These are phyloP conservation scores for Drosophila algonquin DNA, from an alignment of 2,888 invertebrate species.

Conservation along the genomic window DNA sequence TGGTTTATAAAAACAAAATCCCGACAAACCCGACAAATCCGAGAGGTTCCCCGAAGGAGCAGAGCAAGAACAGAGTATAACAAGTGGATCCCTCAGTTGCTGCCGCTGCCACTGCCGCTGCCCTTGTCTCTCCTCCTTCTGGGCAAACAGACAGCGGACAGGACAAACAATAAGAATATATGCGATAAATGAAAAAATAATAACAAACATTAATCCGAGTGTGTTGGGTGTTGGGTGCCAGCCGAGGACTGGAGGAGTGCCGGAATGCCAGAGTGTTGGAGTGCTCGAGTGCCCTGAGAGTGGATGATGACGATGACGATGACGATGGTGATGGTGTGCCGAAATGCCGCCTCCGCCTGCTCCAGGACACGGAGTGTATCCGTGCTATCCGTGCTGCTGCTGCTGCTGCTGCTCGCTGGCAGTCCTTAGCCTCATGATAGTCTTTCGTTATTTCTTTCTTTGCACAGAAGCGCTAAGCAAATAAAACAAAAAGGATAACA, in stretches of 20 bases:
- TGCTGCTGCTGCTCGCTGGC: slow-evolving; percentile 18
- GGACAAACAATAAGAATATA: slow-evolving; percentile 51
- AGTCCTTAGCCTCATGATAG: slow-evolving; percentile 64
- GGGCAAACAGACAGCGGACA: slow-evolving; percentile 40
- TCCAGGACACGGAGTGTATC: slow-evolving; percentile 25
- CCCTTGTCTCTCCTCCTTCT: slow-evolving; percentile 22
- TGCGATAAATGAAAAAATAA: slow-evolving; percentile 75
- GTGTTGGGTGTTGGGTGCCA: slow-evolving; percentile 27
- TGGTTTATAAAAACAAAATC: slow-evolving; percentile 48
- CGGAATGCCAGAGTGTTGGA: slow-evolving; percentile 27
- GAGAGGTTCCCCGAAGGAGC: slow-evolving; percentile 28
- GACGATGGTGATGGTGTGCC: slow-evolving; percentile 45
- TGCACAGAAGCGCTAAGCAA: slow-evolving; percentile 80
- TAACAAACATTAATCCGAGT: slow-evolving; percentile 70
- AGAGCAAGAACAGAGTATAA: slow-evolving; percentile 21
- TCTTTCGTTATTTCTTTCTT: slow-evolving; percentile 61
- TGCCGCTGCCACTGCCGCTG: slow-evolving; percentile 17
- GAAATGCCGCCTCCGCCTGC: slow-evolving; percentile 40
- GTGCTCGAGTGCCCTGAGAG: slow-evolving; percentile 41
- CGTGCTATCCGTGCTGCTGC: slow-evolving; percentile 6
- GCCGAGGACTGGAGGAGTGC: slow-evolving; percentile 34
- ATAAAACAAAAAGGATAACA: slow-evolving; percentile 79
- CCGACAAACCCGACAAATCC: slow-evolving; percentile 39
- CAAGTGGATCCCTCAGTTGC: slow-evolving; percentile 11
- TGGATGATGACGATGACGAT: slow-evolving; percentile 44